Evolutionary conservation across 2,888 invertebrate species (phyloP), one percentile per base, ranked within the genome.

Genomic region (Cerastis rubricosa): DNA sequence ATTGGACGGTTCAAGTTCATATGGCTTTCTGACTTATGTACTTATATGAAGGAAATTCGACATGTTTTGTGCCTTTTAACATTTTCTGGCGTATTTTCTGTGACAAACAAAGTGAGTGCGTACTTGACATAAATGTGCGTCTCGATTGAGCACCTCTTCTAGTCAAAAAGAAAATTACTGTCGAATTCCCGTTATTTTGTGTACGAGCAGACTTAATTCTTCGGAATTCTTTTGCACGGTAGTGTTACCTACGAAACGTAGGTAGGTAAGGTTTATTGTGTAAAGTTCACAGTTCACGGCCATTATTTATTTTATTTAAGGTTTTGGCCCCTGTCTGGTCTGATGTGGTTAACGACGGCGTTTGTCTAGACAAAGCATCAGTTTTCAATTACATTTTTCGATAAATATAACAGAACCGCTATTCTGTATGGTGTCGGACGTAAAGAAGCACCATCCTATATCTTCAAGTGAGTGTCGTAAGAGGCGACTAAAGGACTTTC

Each of bases 71-170:
- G 22, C 43, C n/a, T 40, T 78, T 78, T 61, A 35, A 66, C 69
- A 66, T 74, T 63, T 67, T n/a, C n/a, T 63, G 4, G 19, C n/a
- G 61, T 22, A 54, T 54, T 61, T 78, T 64, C 12, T 11, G n/a
- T 78, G 17, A 45, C 40, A 77, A 74, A 78, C 65, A 74, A 63
- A 49, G 49, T 35, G 29, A 74, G 83, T 71, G 61, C 35, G 49
- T 43, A 43, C 80, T 84, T 75, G 63, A 76, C 54, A 80, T 40
- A 45, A 75, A 83, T 83, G 43, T 57, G 25, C 49, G 74, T 40
- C 12, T 74, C 25, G 22, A 59, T 72, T 73, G 67, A 78, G 80
- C 49, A 57, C 68, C 61, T 63, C 57, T 61, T 78, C 19, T 4
- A 51, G 40, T 67, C 25, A 43, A 63, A 67, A 49, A 54, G 54